Evolutionary conservation across 2,888 invertebrate genomes (phyloP).

Genomic region (Peribatodes rhomboidaria): DNA sequence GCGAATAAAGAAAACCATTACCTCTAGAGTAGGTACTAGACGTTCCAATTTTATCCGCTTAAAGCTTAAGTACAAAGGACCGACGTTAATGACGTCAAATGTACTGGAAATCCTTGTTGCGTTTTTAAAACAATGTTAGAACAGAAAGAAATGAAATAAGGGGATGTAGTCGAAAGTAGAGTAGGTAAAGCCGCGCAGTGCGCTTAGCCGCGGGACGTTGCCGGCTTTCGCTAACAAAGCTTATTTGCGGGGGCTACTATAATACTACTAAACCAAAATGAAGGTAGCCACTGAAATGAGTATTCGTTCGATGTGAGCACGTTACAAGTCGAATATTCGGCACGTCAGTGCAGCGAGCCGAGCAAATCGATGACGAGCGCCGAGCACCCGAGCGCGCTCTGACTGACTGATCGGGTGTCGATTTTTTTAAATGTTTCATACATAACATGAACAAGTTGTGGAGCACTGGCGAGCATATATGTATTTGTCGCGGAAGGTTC

Average conservation of each 20-base stretch:
- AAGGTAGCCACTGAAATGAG: too few relatives aligned
- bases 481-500: too few relatives aligned
- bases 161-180: slow-evolving; percentile 48
- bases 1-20: slow-evolving; percentile 37
- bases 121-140: slow-evolving; percentile 46
- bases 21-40: slow-evolving; percentile 17
- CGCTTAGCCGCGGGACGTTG: slow-evolving; percentile 43
- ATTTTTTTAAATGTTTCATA: too few relatives aligned
- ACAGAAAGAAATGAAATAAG: slow-evolving; percentile 56
- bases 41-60: slow-evolving; percentile 30
- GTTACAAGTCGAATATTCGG: too few relatives aligned
- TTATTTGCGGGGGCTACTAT: slow-evolving; percentile 58
- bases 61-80: slow-evolving; percentile 30
- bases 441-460: too few relatives aligned
- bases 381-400: too few relatives aligned
- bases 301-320: too few relatives aligned
- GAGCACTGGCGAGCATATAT: too few relatives aligned
- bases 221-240: slow-evolving; percentile 64
- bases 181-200: slow-evolving; percentile 46
- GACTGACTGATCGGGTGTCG: too few relatives aligned
- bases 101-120: slow-evolving; percentile 45
- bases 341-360: too few relatives aligned
- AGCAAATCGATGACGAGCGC: too few relatives aligned
- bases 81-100: slow-evolving; percentile 44
- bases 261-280: slow-evolving; percentile 33